Percentiles rank a stretch among this genome's conserved stretches.
These are phyloP conservation scores for Vannuccia rotundouncinata DNA, from an alignment of 2,888 invertebrate genomes.

Conservation along the genomic window DNA sequence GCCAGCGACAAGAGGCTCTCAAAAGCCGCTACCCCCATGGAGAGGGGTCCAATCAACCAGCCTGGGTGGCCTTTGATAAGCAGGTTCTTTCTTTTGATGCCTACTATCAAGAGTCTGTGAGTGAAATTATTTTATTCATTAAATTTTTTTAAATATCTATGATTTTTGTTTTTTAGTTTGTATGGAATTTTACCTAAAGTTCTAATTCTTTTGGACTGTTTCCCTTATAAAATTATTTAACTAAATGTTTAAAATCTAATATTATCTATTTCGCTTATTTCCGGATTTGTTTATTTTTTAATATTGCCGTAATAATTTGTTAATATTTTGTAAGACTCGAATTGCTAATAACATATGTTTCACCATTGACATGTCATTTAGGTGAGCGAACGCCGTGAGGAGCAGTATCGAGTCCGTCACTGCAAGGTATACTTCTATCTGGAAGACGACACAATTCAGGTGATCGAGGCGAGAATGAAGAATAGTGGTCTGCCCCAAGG, in stretches of 20 bases:
- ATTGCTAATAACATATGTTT: conserved; percentile 37
- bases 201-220: no score
- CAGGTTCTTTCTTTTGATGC: conserved; percentile 56
- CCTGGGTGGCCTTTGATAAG: conserved; percentile 81
- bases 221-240: no score
- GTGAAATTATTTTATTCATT: conserved; percentile 59
- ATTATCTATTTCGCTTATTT: no score
- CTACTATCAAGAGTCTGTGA: conserved; percentile 63
- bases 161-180: no score
- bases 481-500: conserved; percentile 80
- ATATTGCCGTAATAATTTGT: not conserved
- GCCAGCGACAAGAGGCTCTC: conserved; percentile 59
- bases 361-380: conserved; percentile 39
- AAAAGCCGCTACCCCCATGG: conserved; percentile 71
- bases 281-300: not conserved
- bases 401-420: conserved; percentile 67
- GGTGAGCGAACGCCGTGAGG: conserved; percentile 67
- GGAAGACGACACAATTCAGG: conserved; percentile 84
- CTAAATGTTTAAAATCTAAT: no score
- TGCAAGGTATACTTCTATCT: conserved; percentile 78
- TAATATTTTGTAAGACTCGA: conserved; percentile 37
- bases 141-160: no score
- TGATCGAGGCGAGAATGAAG: conserved; percentile 70
- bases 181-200: no score
- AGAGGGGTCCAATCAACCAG: conserved; percentile 68